A percentile compares a stretch with the other conserved stretches of the same genome.
phyloP scores from a whole-genome alignment of 2,113 vertebrate species.

The Spheniscus mendiculus region DNA sequence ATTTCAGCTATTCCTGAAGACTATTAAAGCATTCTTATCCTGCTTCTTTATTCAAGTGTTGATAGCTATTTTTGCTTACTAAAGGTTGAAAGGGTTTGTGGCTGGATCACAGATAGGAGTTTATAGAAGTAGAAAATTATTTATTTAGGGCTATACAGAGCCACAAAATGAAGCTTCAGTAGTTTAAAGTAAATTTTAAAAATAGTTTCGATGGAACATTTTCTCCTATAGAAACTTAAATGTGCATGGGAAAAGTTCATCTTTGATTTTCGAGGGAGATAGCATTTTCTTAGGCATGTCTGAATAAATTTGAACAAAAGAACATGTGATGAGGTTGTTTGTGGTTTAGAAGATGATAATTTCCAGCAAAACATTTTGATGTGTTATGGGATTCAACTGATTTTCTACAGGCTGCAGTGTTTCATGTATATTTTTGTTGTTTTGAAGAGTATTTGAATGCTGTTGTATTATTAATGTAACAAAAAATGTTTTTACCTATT shows the following conservation, averaged over 20 bases:
- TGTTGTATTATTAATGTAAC: background rate
- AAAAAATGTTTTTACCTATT: background rate
- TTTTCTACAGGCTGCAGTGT: background rate
- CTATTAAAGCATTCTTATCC: background rate
- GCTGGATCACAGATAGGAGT: background rate
- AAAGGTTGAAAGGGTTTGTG: background rate
- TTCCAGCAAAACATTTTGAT: background rate
- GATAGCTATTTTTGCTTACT: background rate
- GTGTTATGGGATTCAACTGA: background rate
- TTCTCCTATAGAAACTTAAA: background rate
- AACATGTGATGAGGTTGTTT: background rate
- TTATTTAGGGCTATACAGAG: background rate
- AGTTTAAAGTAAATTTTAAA: background rate
- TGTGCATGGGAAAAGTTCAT: background rate
- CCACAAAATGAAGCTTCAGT: background rate
- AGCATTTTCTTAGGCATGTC: background rate
- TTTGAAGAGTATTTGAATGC: background rate
- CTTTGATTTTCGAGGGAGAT: background rate
- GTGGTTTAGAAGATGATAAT: background rate
- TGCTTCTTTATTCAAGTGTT: background rate
- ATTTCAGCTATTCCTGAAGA: background rate
- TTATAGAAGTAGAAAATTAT: background rate
- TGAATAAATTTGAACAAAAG: background rate
- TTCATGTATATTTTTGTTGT: background rate
- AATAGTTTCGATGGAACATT: background rate